Evolutionary conservation across 1,140 invertebrate species (phyloP).

Genomic region (Eurosta solidaginis): DNA sequence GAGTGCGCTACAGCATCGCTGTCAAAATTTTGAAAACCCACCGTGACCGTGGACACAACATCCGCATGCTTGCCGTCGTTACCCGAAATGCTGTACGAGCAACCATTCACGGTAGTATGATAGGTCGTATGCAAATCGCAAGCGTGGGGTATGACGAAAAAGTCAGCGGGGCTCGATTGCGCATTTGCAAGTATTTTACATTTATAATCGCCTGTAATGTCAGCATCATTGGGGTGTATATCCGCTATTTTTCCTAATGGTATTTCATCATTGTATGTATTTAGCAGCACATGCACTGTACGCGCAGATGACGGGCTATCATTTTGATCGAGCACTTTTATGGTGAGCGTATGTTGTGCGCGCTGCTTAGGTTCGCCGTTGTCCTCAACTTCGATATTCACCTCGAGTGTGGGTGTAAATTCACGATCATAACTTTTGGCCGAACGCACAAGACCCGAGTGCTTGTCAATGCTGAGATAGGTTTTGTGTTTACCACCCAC

Average conservation of each 20-base stretch:
- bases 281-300: constrained; percentile 79
- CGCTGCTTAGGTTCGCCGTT: constrained; percentile 82
- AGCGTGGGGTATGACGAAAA: constrained; percentile 71
- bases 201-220: constrained; percentile 83
- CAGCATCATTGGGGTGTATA: constrained; percentile 88
- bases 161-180: constrained; percentile 62
- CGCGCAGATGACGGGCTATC: constrained; percentile 87
- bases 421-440: constrained; percentile 83
- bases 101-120: constrained; percentile 71
- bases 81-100: constrained; percentile 78
- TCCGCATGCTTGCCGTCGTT: constrained; percentile 87
- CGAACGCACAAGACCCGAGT: constrained; percentile 80
- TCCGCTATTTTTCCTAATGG: constrained; percentile 83
- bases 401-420: constrained; percentile 72
- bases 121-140: constrained; percentile 78
- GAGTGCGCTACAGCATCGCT: constrained; percentile 84
- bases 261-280: constrained; percentile 74
- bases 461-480: constrained; percentile 76
- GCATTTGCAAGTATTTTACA: constrained; percentile 74
- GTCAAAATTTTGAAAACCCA: constrained; percentile 80
- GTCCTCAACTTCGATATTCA: constrained; percentile 86
- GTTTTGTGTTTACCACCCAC: constrained; percentile 79
- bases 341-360: constrained; percentile 75
- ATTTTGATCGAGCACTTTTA: constrained; percentile 86
- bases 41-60: constrained; percentile 80